phyloP scores from a whole-genome alignment of 2,888 invertebrate genomes.

The Thumatha senex region DNA sequence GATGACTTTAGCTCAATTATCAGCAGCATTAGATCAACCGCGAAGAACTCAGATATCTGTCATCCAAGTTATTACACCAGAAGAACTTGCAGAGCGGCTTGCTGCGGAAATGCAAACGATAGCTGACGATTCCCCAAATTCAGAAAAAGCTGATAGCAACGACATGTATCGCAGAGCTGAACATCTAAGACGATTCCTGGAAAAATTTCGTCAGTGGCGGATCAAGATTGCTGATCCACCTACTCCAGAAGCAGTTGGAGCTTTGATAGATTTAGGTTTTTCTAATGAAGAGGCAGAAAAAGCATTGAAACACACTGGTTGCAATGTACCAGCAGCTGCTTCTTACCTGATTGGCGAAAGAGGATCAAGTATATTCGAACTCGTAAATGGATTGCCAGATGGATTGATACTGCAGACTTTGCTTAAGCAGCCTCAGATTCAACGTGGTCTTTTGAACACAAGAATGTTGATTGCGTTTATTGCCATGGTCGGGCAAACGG shows the following conservation, averaged over 20 bases:
- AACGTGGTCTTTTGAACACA: slow-evolving; percentile 70
- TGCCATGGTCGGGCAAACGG: slow-evolving; percentile 74
- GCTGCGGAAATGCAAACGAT: slow-evolving; percentile 26
- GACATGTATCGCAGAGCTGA: slow-evolving; percentile 61
- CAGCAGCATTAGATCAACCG: slow-evolving; percentile 68
- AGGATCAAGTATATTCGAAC: slow-evolving; percentile 71
- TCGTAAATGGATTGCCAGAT: slow-evolving; percentile 70
- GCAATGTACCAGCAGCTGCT: slow-evolving; percentile 73
- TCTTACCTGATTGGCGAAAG: slow-evolving; percentile 73
- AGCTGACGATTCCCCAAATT: slow-evolving; percentile 21
- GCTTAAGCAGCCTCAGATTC: slow-evolving; percentile 73
- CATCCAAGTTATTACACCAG: slow-evolving; percentile 69
- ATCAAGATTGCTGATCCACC: slow-evolving; percentile 60
- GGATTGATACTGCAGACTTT: slow-evolving; percentile 66
- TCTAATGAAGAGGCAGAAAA: slow-evolving; percentile 58
- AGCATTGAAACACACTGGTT: slow-evolving; percentile 64
- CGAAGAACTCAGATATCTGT: slow-evolving; percentile 46
- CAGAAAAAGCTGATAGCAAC: slow-evolving; percentile 24
- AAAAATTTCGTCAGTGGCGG: slow-evolving; percentile 71
- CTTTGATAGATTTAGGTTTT: slow-evolving; percentile 68
- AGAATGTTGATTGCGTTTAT: slow-evolving; percentile 76
- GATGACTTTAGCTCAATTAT: slow-evolving; percentile 61
- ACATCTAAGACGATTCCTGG: slow-evolving; percentile 65
- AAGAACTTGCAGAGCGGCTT: slow-evolving; percentile 64
- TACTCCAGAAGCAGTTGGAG: slow-evolving; percentile 53